Conservation (phyloP, 2,888 invertebrate species). For the Priocnemis perturbator region DNA sequence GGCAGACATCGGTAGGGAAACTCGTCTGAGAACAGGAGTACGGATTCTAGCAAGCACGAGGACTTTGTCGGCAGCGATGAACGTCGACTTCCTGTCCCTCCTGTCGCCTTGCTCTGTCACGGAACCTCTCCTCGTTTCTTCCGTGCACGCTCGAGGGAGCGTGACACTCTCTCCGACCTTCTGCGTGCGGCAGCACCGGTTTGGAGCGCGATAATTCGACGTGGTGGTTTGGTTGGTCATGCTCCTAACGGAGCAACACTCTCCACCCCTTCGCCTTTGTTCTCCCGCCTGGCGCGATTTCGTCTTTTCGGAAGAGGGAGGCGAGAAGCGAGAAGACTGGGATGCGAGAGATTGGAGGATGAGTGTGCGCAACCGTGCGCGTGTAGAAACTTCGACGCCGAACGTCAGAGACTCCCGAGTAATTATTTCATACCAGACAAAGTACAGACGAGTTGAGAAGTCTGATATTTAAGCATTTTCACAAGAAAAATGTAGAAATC, state of each 20-base stretch:
- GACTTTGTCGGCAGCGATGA: slow-evolving; percentile 27
- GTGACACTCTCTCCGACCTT: slow-evolving; percentile 41
- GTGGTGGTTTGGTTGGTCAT: slow-evolving; percentile 14
- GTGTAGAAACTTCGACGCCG: too few species aligned
- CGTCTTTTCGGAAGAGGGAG: neutral
- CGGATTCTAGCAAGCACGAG: slow-evolving; percentile 15
- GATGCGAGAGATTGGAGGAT: too few species aligned
- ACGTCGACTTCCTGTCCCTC: slow-evolving; percentile 46
- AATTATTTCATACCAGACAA: too few species aligned
- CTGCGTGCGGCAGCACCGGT: slow-evolving; percentile 65
- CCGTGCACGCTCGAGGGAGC: slow-evolving; percentile 64
- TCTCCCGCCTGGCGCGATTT: neutral
- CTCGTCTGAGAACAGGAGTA: neutral
- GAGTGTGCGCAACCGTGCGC: too few species aligned
- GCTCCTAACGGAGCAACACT: neutral
- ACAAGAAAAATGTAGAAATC: too few species aligned
- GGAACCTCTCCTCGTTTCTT: slow-evolving; percentile 73
- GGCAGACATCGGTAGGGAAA: too few species aligned
- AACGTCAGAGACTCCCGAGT: too few species aligned
- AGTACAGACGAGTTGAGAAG: too few species aligned
- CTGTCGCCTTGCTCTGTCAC: slow-evolving; percentile 60
- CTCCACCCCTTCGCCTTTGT: slow-evolving; percentile 6
- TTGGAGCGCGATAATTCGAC: slow-evolving; percentile 47
- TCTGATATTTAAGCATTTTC: too few species aligned
- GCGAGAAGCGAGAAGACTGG: neutral